Evolutionary conservation across 1,140 invertebrate species (phyloP), one percentile per base, ranked within the genome.

Genomic region (Xylocopa sonorina): DNA sequence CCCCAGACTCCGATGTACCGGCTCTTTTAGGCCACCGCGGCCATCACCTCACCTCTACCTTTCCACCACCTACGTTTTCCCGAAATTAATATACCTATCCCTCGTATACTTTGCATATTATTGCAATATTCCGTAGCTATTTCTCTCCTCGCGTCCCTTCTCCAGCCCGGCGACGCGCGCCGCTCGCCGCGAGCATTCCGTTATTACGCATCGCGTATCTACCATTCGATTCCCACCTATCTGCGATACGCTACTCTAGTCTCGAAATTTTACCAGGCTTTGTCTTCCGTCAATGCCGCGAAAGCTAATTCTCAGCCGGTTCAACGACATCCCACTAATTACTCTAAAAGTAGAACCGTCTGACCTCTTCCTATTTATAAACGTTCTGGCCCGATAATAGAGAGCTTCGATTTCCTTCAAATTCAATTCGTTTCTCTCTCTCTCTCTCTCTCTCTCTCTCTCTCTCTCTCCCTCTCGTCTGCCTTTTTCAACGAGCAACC

Each of bases 11-110:
- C 68, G 68, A 62, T 80, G 68, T 80, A 76, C 82, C 73, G 81
- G 86, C 88, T 89, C 88, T 89, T 88, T 89, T 84, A 80, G 82
- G 87, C 85, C 46, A 50, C 69, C 80, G 68, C 57, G 78, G 71
- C 88, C 81, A 81, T n/a, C 85, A 88, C 82, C 88, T 91, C n/a
- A n/a, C n/a, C 91, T 92, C 90, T 90, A 89, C 88, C 83, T 90
- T 92, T 90, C 87, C 82, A 86, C 88, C 90, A n/a, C n/a, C n/a
- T n/a, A n/a, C n/a, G 88, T 92, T 92, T 91, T 92, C 92, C 88
- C 87, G 90, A 92, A 93, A 92, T 93, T 93, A 93, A 93, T 93
- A 93, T 92, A n/a, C n/a, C n/a, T n/a, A 92, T 92, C 91, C 91
- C 92, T 93, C 90, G 92, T 93, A 91, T 92, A 92, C 91, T 92